Conservation (phyloP, 2,797 vertebrate species). For the Pipistrellus nathusii region DNA sequence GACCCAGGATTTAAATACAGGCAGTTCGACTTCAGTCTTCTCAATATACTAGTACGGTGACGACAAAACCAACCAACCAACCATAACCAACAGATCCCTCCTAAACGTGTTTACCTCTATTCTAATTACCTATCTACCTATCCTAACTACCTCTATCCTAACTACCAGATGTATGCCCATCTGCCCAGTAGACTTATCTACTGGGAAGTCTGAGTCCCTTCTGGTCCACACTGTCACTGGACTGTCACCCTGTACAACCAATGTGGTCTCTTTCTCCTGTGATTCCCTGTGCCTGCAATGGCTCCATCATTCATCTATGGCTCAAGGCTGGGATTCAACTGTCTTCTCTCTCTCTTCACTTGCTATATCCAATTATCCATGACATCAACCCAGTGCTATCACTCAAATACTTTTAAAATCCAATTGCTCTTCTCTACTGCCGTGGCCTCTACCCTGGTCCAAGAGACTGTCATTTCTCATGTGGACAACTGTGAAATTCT, state of each 20-base stretch:
- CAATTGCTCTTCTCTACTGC: not conserved
- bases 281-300: not conserved
- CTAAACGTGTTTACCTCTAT: not conserved
- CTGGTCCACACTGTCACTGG: not conserved
- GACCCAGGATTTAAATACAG: not conserved
- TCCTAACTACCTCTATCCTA: not conserved
- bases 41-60: not conserved
- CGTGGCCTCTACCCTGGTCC: not conserved
- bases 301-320: not conserved
- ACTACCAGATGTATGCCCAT: not conserved
- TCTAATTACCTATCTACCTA: too few relatives aligned
- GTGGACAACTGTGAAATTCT: not conserved
- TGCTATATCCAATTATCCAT: not conserved
- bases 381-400: not conserved
- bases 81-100: not conserved
- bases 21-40: not conserved
- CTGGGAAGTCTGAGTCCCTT: not conserved
- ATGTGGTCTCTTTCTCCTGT: not conserved
- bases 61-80: not conserved
- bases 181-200: not conserved
- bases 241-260: not conserved
- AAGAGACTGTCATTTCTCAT: not conserved
- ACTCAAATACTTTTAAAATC: constrained; percentile 4
- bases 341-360: not conserved
- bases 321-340: not conserved